These are phyloP conservation scores for Ethmia dodecea DNA, from an alignment of 2,888 invertebrate species.

Conservation along the genomic window DNA sequence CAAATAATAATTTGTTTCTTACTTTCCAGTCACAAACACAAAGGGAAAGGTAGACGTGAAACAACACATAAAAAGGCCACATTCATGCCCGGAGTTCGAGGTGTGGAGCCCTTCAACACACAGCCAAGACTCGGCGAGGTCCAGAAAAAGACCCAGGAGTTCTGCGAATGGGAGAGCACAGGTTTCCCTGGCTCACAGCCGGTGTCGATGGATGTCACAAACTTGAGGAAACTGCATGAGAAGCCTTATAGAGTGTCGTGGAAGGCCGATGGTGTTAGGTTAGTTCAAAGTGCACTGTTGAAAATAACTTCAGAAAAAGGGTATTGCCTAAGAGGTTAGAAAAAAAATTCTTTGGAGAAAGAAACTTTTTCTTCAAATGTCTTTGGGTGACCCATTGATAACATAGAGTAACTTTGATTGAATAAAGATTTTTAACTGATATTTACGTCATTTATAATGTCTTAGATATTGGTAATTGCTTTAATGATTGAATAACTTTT, in stretches of 20 bases:
- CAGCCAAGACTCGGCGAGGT: conserved; percentile 79
- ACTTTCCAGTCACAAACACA: conserved; percentile 28
- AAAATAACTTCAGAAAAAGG: too few species aligned
- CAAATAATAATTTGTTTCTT: background rate
- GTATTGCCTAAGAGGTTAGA: too few species aligned
- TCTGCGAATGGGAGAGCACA: conserved; percentile 86
- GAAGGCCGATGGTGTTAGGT: conserved; percentile 99
- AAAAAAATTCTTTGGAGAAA: too few species aligned
- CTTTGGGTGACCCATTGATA: too few species aligned
- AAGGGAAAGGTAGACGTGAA: conserved; percentile 70
- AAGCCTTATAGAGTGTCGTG: conserved; percentile 97
- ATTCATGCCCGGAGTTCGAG: conserved; percentile 93
- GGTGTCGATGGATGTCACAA: conserved; percentile 94
- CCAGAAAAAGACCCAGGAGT: conserved; percentile 84
- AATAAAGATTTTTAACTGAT: too few species aligned
- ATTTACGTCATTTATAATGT: too few species aligned
- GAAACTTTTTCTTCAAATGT: too few species aligned
- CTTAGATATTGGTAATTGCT: too few species aligned
- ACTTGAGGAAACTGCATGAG: conserved; percentile 84
- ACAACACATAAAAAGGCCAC: conserved; percentile 78
- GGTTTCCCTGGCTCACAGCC: conserved; percentile 99
- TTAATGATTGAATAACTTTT: too few species aligned
- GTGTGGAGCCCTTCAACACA: conserved; percentile 84
- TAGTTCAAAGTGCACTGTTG: too few species aligned
- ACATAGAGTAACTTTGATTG: too few species aligned